These are phyloP conservation scores for Gastracanthus pulcherrimus DNA, from an alignment of 2,888 invertebrate species.

Conservation along the genomic window DNA sequence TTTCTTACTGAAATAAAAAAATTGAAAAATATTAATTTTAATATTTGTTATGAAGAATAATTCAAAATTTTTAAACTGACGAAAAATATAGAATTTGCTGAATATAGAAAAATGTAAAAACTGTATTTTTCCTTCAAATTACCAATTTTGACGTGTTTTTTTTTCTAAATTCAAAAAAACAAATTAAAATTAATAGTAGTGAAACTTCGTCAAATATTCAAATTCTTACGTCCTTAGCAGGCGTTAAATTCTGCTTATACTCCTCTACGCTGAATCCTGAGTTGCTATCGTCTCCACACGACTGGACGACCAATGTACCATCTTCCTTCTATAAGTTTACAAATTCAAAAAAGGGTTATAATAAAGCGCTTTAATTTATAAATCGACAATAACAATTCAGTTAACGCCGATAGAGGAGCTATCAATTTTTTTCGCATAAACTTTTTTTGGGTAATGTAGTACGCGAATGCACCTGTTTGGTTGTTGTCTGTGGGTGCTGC, in stretches of 20 bases:
- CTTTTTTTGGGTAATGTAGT: slow-evolving; percentile 28
- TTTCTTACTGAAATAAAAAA: too few species aligned
- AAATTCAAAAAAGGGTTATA: not conserved
- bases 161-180: slow-evolving; percentile 6
- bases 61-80: too few species aligned
- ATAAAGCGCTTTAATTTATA: not conserved
- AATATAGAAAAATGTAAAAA: not conserved
- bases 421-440: not conserved
- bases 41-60: too few species aligned
- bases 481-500: slow-evolving; percentile 36
- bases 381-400: slow-evolving; percentile 26
- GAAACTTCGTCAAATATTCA: slow-evolving; percentile 49
- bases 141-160: not conserved
- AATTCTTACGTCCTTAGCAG: slow-evolving; percentile 72
- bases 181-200: slow-evolving; percentile 12
- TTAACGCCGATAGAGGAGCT: slow-evolving; percentile 19
- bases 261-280: slow-evolving; percentile 74
- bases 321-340: slow-evolving; percentile 67
- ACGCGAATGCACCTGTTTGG: slow-evolving; percentile 46
- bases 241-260: slow-evolving; percentile 71
- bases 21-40: too few species aligned
- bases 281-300: slow-evolving; percentile 74
- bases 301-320: slow-evolving; percentile 69
- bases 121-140: slow-evolving; percentile 22
- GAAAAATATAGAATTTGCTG: not conserved